Base-by-base conservation (phyloP, 2,797 vertebrate species). In the Scleropages formosus region DNA sequence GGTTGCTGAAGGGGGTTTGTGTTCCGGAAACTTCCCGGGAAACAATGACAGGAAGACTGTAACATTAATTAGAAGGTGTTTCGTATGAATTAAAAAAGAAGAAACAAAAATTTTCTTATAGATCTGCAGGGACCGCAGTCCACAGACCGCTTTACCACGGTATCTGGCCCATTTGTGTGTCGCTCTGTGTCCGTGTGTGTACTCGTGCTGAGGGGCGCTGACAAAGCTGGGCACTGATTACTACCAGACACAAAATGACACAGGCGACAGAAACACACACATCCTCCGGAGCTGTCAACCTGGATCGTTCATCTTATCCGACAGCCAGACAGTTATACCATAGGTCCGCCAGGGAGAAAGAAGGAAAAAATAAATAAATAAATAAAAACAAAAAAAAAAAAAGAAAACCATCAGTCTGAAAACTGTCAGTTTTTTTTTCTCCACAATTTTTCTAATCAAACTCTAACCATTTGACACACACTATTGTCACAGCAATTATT, bases 161-260 rank as follows among this genome's bases (percentile, higher is more conserved):
- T 27, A 56, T 56, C 60, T 65, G 61, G 44, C n/a, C 10, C 6
- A 6, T 39, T 26, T 24, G 9, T 39, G 68, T 49, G 68, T 16
- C 65, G 65, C 49, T 46, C 31, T 58, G 68, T 22, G 68, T 24
- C 51, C 24, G 4, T 3, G 16, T 15, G 31, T 39, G 31, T 6
- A 6, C 6, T 6, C 3, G 53, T 1, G 9, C 1, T 12, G 18
- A 18, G 46, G 22, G 60, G 16, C 26, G 15, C 4, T 77, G 76
- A 72, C 27, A 65, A 56, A 66, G 66, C 70, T 46, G 39, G 39
- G 39, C 31, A 56, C 71, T 77, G 76, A 77, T 77, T 61, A 74
- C 71, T 18, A 65, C 20, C 71, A 74, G 76, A 77, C 47, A 46
- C 22, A 1, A 58, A 26, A 39, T 13, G 64, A 72, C 64, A 16